Evolutionary conservation across 2,888 invertebrate genomes (phyloP).

Genomic region (Ichneumon xanthorius): DNA sequence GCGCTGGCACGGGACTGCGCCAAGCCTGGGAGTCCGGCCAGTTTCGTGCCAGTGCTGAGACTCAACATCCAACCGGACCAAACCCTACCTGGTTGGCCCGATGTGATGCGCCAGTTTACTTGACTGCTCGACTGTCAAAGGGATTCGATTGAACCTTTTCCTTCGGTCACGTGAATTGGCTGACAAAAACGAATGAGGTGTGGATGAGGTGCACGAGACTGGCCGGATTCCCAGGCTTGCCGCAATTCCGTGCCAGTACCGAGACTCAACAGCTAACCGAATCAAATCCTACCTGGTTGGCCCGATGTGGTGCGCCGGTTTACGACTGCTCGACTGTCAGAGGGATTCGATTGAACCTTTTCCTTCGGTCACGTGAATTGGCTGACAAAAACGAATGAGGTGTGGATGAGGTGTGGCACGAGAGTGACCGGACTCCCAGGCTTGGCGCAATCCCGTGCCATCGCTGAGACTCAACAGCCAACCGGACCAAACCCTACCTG

Average conservation of each 20-base stretch:
- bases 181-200: background rate
- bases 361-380: background rate
- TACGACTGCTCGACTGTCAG: background rate
- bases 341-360: background rate
- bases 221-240: too few relatives aligned
- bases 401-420: too few relatives aligned
- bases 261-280: too few relatives aligned
- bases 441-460: too few relatives aligned
- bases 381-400: background rate
- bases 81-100: background rate
- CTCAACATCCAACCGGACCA: background rate
- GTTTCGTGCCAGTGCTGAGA: too few relatives aligned
- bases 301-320: background rate
- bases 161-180: background rate
- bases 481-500: too few relatives aligned
- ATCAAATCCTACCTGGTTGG: too few relatives aligned
- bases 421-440: too few relatives aligned
- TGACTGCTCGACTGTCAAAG: background rate
- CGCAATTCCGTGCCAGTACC: too few relatives aligned
- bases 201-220: too few relatives aligned
- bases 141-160: background rate
- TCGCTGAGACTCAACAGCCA: too few relatives aligned
- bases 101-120: background rate
- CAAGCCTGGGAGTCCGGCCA: background rate
- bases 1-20: background rate